Base-by-base conservation (phyloP, 2,888 invertebrate genomes). In the Dicranocentrus wangi region DNA sequence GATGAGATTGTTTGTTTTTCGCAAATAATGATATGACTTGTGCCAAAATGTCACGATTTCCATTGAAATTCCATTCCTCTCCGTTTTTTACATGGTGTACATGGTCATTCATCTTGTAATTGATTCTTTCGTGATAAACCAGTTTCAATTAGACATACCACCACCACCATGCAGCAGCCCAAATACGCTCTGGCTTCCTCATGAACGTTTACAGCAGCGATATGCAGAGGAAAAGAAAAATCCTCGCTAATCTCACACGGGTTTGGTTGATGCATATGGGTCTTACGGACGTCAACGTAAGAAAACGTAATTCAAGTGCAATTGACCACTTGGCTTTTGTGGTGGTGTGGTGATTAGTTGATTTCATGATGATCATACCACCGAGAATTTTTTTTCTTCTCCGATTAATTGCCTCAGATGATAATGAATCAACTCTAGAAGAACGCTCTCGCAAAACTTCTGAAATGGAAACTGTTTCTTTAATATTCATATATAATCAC, bases 61-160 rank as follows among this genome's bases (percentile, higher is more conserved):
- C 51, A 51, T 17, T 51, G 51, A 17, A 32, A 32, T 32, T 32
- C 32, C 32, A 32, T 32, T 32, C 32, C 32, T 7, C 5, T 32
- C 32, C 3, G 10, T 10, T 32, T n/a, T n/a, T 3, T 7, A 32
- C 32, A 32, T 32, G 32, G 10, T 7, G 32, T 7, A 32, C 32
- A 32, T 32, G 32, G 32, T 3, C 21, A 51, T 39, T 58, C 39
- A 32, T 10, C 58, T 70, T 55, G 69, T 70, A 71, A 71, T 71
- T 71, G 71, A 60, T 71, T 60, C 58, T 71, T 58, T 70, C 55
- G 60, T 27, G 53, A 69, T 55, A 58, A 72, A 72, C 72, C 72
- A 72, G 72, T 72, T 72, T 72, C 72, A 28, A 72, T 28, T 71
- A 39, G 17, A 27, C 23, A 58, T 32, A 10, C 32, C n/a, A n/a